These are phyloP conservation scores for Drosophila tani DNA, from an alignment of 1,140 invertebrate species.

Conservation along the genomic window DNA sequence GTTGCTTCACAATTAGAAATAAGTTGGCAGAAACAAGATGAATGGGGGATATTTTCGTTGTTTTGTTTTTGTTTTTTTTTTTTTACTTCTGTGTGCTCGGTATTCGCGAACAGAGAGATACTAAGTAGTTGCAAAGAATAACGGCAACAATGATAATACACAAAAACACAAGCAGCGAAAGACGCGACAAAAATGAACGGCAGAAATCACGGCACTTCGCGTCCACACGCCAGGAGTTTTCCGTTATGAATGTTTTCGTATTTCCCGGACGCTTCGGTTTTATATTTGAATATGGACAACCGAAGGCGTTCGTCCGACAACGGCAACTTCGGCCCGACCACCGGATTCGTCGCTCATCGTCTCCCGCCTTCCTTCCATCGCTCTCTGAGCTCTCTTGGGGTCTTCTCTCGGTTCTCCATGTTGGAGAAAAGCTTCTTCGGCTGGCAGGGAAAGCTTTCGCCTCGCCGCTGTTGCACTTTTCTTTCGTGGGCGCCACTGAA, in stretches of 20 bases:
- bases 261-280: constrained; percentile 57
- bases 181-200: constrained; percentile 61
- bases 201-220: constrained; percentile 51
- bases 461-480: constrained; percentile 2
- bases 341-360: not conserved
- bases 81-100: constrained; percentile 4
- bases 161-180: constrained; percentile 71
- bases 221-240: constrained; percentile 67
- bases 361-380: not conserved
- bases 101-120: constrained; percentile 32
- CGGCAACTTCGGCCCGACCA: constrained; percentile 24
- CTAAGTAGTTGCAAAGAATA: constrained; percentile 34
- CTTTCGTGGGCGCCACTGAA: constrained; percentile 13
- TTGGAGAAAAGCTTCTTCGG: constrained; percentile 61
- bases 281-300: constrained; percentile 79
- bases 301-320: constrained; percentile 36
- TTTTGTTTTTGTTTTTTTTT: constrained; percentile 13
- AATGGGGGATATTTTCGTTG: constrained; percentile 40
- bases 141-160: constrained; percentile 48
- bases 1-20: constrained; percentile 59
- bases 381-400: not conserved
- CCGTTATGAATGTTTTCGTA: constrained; percentile 72
- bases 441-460: constrained; percentile 48
- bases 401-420: constrained; percentile 38
- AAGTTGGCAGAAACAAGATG: constrained; percentile 59